Evolutionary conservation across 2,888 invertebrate genomes (phyloP).

Genomic region (Epirrhoe tristata): DNA sequence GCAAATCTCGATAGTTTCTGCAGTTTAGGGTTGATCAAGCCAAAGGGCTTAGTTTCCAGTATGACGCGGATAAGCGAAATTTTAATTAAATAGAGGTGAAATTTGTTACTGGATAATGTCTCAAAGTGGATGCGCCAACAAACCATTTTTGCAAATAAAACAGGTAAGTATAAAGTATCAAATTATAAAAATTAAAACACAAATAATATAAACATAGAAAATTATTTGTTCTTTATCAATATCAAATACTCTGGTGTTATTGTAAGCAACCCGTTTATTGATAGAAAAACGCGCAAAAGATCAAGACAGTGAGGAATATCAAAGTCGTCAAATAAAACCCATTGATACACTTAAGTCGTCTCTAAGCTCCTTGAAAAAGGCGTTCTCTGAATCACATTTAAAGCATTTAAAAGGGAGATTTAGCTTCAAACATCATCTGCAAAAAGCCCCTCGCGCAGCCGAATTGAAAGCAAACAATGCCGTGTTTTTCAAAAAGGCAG

Average conservation of each 20-base stretch:
- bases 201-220: too few relatives aligned
- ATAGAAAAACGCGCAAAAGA: not conserved
- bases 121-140: not conserved
- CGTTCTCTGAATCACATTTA: conserved; percentile 77
- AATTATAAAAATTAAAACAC: too few relatives aligned
- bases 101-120: conserved; percentile 45
- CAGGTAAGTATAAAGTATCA: too few relatives aligned
- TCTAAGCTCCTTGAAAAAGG: conserved; percentile 71
- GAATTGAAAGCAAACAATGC: conserved; percentile 82
- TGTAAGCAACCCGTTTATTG: not conserved
- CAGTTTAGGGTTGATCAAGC: conserved; percentile 62
- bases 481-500: conserved; percentile 75
- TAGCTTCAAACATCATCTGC: conserved; percentile 79
- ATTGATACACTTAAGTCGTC: conserved; percentile 57
- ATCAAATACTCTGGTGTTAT: not conserved
- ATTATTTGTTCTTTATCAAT: not conserved
- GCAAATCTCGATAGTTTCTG: conserved; percentile 40
- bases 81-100: conserved; percentile 77
- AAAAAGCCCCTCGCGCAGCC: conserved; percentile 62
- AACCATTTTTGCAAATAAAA: not conserved
- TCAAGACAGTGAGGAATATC: conserved; percentile 15
- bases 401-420: conserved; percentile 81
- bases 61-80: conserved; percentile 78
- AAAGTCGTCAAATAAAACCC: conserved; percentile 44
- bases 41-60: conserved; percentile 77